phyloP scores from a whole-genome alignment of 2,888 invertebrate species.

The Mimas tiliae region DNA sequence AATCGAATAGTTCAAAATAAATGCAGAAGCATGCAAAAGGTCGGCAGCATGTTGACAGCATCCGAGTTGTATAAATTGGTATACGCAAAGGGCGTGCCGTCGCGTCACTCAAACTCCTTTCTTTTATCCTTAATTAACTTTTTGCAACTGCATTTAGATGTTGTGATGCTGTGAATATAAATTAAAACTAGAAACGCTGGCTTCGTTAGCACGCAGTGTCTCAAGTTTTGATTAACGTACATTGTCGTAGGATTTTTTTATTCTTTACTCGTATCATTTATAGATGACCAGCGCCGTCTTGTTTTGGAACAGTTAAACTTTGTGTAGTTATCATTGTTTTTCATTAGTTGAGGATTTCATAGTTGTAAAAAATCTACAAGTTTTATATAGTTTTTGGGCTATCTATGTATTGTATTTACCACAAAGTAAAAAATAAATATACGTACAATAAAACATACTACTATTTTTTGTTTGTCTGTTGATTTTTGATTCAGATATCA shows the following conservation, averaged over 20 bases:
- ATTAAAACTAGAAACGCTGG: not conserved
- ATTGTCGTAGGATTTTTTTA: conserved; percentile 15
- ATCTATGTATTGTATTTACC: too few species aligned
- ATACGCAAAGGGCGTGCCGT: conserved; percentile 66
- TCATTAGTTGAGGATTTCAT: too few species aligned
- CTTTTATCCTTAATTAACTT: conserved; percentile 74
- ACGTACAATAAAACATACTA: too few species aligned
- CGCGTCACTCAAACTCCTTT: conserved; percentile 71
- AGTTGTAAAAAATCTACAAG: too few species aligned
- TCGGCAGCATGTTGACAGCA: conserved; percentile 55
- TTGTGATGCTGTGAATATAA: conserved; percentile 7
- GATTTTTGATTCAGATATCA: too few species aligned
- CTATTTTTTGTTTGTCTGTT: too few species aligned
- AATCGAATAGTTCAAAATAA: conserved; percentile 40
- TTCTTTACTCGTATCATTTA: not conserved
- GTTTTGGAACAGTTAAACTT: not conserved
- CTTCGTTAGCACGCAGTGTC: conserved; percentile 12
- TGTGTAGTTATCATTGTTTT: not conserved
- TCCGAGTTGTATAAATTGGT: conserved; percentile 69
- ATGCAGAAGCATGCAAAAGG: conserved; percentile 69
- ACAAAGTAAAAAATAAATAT: too few species aligned
- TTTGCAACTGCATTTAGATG: conserved; percentile 46
- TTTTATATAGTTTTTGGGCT: too few species aligned
- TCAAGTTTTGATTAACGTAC: conserved; percentile 27
- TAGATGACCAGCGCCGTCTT: conserved; percentile 9